Evolutionary conservation across 2,113 vertebrate genomes (phyloP).

Genomic region (Tor tambroides): DNA sequence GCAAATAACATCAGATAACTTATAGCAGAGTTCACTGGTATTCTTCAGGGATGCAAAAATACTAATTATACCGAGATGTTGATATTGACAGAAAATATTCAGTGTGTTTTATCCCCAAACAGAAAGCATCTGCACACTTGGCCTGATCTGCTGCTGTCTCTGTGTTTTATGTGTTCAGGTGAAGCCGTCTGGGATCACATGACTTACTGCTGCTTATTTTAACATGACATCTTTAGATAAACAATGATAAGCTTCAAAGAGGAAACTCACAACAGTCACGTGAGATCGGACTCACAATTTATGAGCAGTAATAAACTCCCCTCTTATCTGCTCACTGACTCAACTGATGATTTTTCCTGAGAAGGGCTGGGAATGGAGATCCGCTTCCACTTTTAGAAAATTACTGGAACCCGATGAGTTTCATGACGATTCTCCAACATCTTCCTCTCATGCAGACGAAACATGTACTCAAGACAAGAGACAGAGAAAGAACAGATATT

Average conservation of each 20-base stretch:
- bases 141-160: neutral
- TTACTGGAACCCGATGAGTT: neutral
- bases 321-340: slow-evolving; percentile 6
- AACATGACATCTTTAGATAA: slow-evolving; percentile 1
- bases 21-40: neutral
- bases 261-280: neutral
- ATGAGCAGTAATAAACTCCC: neutral
- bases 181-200: too few species aligned
- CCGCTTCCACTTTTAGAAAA: neutral
- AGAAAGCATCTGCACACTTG: neutral
- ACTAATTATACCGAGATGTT: neutral
- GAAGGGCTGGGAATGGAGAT: neutral
- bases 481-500: too few species aligned
- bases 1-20: neutral
- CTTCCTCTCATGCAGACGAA: neutral
- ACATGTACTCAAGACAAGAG: too few species aligned
- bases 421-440: neutral
- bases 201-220: too few species aligned
- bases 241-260: slow-evolving; percentile 9
- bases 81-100: neutral
- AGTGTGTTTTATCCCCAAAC: neutral
- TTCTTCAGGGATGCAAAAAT: neutral
- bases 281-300: neutral
- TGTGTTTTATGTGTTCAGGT: too few species aligned
- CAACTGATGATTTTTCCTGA: neutral